phyloP scores from a whole-genome alignment of 2,113 vertebrate genomes.

The Megalops atlanticus region DNA sequence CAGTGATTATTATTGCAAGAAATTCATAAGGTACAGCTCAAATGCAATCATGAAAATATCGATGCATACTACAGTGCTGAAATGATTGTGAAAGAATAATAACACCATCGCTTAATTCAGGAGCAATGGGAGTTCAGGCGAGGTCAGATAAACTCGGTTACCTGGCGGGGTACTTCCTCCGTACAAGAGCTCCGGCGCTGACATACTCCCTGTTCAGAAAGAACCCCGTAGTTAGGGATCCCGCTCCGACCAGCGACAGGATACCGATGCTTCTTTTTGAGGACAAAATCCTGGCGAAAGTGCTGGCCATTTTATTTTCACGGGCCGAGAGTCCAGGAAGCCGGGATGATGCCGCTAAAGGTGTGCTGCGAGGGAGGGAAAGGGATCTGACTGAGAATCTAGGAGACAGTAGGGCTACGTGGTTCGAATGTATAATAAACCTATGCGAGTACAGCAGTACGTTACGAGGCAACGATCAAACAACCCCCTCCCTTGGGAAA shows the following conservation, averaged over 20 bases:
- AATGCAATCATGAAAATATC: background rate
- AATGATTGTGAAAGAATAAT: background rate
- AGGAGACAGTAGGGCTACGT: constrained; percentile 18
- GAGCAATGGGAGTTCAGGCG: background rate
- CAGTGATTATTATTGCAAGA: background rate
- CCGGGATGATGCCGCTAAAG: background rate
- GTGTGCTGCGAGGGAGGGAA: background rate
- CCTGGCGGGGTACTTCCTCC: constrained; percentile 89
- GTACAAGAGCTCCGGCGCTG: constrained; percentile 68
- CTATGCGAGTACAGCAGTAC: background rate
- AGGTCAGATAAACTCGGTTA: constrained; percentile 50
- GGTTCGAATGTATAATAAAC: constrained; percentile 18
- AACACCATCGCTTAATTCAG: background rate
- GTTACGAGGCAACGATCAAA: background rate
- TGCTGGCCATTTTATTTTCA: constrained; percentile 77
- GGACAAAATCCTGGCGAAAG: constrained; percentile 79
- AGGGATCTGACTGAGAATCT: background rate
- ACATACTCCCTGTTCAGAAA: constrained; percentile 80
- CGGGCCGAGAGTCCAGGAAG: background rate
- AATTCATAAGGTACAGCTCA: background rate
- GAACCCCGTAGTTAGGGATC: constrained; percentile 79
- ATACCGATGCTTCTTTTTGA: constrained; percentile 74
- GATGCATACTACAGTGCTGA: background rate
- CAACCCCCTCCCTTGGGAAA: background rate
- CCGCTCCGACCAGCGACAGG: constrained; percentile 83